These are phyloP conservation scores for Amblyraja radiata DNA, from an alignment of 2,797 vertebrate species.

Conservation along the genomic window DNA sequence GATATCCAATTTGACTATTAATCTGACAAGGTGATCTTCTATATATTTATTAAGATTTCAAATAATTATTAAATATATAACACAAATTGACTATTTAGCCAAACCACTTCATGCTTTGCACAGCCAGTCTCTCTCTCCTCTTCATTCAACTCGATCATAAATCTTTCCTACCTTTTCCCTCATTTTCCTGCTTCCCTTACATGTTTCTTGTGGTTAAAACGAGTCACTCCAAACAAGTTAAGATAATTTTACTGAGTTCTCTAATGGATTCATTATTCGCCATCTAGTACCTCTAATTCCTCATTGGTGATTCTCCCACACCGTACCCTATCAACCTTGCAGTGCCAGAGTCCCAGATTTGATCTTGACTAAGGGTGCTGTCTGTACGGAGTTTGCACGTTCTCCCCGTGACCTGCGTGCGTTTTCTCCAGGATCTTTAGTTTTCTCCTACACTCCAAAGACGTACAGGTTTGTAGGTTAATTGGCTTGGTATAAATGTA, in stretches of 20 bases:
- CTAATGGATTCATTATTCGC: neutral
- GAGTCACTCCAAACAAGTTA: neutral
- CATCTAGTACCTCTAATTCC: neutral
- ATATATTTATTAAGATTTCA: neutral
- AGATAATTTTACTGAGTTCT: neutral
- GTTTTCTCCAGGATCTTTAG: no score
- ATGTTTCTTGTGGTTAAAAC: neutral
- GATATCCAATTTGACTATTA: neutral
- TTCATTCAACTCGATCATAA: neutral
- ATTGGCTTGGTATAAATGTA: no score
- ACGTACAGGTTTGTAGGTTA: no score
- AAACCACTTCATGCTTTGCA: neutral
- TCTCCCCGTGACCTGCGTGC: no score
- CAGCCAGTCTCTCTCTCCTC: neutral
- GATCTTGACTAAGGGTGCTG: no score
- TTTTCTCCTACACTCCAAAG: no score
- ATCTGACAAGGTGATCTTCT: neutral
- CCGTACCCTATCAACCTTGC: neutral
- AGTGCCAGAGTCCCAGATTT: no score
- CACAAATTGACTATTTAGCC: neutral
- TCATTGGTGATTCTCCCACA: neutral
- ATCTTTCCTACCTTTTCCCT: neutral
- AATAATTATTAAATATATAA: neutral
- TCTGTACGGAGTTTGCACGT: no score
- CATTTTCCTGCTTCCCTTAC: neutral